These are phyloP conservation scores for Eulemur rufifrons DNA, from an alignment of 2,113 vertebrate genomes.

Conservation along the genomic window DNA sequence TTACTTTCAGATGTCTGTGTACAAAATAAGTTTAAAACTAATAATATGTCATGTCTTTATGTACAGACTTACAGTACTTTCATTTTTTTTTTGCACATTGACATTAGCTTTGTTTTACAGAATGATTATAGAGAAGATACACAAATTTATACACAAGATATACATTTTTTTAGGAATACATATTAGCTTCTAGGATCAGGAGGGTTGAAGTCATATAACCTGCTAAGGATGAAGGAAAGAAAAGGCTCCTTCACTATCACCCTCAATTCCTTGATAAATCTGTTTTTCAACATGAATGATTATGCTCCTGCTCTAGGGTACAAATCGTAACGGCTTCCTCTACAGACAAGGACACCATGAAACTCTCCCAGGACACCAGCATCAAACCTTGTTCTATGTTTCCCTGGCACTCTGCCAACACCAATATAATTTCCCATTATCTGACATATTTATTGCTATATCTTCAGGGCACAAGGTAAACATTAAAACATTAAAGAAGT, in stretches of 20 bases:
- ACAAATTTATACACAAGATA: not conserved
- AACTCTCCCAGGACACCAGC: not conserved
- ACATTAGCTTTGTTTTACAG: not conserved
- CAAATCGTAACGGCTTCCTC: not conserved
- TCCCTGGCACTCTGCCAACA: not conserved
- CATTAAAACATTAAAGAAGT: not conserved
- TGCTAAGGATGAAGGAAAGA: not conserved
- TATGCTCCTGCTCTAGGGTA: not conserved
- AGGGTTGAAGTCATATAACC: not conserved
- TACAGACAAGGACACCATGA: not conserved
- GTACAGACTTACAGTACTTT: not conserved
- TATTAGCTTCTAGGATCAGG: not conserved
- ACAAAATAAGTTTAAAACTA: not conserved
- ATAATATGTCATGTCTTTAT: accelerated
- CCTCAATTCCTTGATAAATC: not conserved
- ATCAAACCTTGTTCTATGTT: not conserved
- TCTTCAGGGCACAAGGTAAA: not conserved
- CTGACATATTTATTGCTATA: not conserved
- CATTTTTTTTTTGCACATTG: not conserved
- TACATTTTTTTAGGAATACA: not conserved
- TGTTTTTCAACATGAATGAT: not conserved
- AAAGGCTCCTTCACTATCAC: not conserved
- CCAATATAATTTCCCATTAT: not conserved
- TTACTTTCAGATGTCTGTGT: not conserved
- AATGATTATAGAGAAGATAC: not conserved